A percentile compares a stretch with the other conserved stretches of the same genome.
These are phyloP conservation scores for Seira musarum DNA, from an alignment of 2,888 invertebrate genomes.

Conservation along the genomic window DNA sequence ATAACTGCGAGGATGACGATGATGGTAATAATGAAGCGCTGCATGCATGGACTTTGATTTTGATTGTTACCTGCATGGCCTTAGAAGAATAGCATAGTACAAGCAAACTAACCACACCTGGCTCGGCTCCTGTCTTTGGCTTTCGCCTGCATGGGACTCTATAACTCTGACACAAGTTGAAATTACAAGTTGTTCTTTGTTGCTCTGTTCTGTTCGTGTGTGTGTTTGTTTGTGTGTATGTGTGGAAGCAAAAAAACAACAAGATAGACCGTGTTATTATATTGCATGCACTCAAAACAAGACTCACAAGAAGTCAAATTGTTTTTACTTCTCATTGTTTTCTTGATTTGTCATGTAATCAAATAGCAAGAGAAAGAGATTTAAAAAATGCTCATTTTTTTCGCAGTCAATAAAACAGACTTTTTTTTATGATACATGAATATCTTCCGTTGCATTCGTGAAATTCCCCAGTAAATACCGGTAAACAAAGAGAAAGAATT, in stretches of 20 bases:
- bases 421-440: slow-evolving; percentile 9
- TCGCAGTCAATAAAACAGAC: slow-evolving; percentile 50
- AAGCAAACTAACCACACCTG: slow-evolving; percentile 50
- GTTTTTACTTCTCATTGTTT: slow-evolving; percentile 13
- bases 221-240: background rate
- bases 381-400: slow-evolving; percentile 20
- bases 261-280: background rate
- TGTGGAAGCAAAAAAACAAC: slow-evolving; percentile 44
- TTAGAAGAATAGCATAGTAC: too few relatives aligned
- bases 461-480: slow-evolving; percentile 58
- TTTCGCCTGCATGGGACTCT: slow-evolving; percentile 34
- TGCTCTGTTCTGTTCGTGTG: too few relatives aligned
- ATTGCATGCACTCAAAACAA: slow-evolving; percentile 2
- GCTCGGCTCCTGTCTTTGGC: slow-evolving; percentile 7
- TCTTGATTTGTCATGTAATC: slow-evolving; percentile 16
- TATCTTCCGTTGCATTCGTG: slow-evolving; percentile 42
- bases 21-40: too few relatives aligned
- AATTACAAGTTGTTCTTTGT: slow-evolving; percentile 12
- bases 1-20: too few relatives aligned
- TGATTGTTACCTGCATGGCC: slow-evolving; percentile 5
- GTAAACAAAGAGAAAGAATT: slow-evolving; percentile 36
- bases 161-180: background rate
- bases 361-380: background rate
- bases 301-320: slow-evolving; percentile 16
- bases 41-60: background rate